phyloP scores from a whole-genome alignment of 1,140 invertebrate genomes.

The Leptestheria dahalacensis region DNA sequence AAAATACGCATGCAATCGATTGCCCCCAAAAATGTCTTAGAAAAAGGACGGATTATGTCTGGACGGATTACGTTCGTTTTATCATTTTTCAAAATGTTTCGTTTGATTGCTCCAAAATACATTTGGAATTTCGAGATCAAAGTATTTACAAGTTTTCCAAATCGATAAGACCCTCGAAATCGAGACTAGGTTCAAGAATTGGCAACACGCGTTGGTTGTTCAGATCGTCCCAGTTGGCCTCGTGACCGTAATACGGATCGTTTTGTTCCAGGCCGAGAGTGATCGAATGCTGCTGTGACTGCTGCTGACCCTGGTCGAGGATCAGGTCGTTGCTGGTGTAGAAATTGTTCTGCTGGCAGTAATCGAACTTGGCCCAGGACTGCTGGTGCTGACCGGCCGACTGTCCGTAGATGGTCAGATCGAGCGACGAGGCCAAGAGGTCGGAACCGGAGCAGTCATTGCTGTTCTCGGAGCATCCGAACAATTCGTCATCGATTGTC shows the following conservation, averaged over 20 bases:
- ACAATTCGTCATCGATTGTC: constrained; percentile 16
- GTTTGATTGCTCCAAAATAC: too few species aligned
- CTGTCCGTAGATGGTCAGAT: constrained; percentile 17
- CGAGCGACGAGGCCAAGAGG: constrained; percentile 6
- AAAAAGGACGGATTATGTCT: neutral
- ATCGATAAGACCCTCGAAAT: constrained; percentile 16
- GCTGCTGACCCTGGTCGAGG: neutral
- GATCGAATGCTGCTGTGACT: constrained; percentile 1
- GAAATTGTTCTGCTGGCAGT: neutral
- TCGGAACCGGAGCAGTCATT: constrained; percentile 12
- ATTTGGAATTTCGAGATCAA: too few species aligned
- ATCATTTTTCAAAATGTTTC: neutral
- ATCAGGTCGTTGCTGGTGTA: constrained; percentile 5
- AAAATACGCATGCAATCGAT: too few species aligned
- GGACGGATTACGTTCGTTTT: neutral
- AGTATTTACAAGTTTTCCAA: constrained; percentile 13
- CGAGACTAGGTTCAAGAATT: constrained; percentile 14
- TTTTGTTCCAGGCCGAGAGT: neutral
- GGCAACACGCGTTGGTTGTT: constrained; percentile 8
- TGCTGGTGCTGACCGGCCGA: neutral
- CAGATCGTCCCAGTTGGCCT: neutral
- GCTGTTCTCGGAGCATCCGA: constrained; percentile 9
- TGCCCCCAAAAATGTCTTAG: too few species aligned
- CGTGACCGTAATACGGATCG: neutral
- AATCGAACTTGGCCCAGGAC: neutral